Base-by-base conservation (phyloP, 2,113 vertebrate genomes). In the Penelope pileata region DNA sequence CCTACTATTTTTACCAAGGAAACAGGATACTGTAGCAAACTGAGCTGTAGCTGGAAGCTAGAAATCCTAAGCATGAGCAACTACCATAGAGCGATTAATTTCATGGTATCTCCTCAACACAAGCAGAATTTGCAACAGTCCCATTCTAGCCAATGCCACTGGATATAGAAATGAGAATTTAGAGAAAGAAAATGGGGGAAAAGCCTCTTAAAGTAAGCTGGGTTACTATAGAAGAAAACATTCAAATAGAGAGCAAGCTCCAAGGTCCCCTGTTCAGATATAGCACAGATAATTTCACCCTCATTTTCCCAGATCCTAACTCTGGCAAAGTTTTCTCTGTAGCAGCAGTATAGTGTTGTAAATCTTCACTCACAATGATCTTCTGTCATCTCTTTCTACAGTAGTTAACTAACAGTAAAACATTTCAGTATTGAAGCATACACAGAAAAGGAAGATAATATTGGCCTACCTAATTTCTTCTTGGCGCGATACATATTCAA, bases 221-320 rank as follows among this genome's bases (percentile, higher is more conserved):
- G 22, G 4, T 6, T 54, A 16, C 66, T 70, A 29, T 0, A 79
- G 30, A 82, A n/a, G 48, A 79, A 64, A 42, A 43, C 27, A 34
- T 59, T 78, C 3, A 3, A 23, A 75, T 2, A 64, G 13, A 66
- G 36, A 32, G 30, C 0, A 1, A 26, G 40, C 2, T 10, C 22
- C 38, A 36, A 51, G 26, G 22, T 45, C 11, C 7, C 10, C n/a
- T 72, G 6, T 47, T 85, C 63, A 90, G 43, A 48, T 47, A 81
- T 1, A 68, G 16, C 73, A 54, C 14, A 34, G 42, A 18, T 63
- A 12, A 51, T 23, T 84, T 85, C 43, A 83, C 16, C 17, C 19
- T 75, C 1, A 45, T 67, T 66, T 58, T 59, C 36, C 48, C 51
- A 77, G 51, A 68, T 12, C 51, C 12, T 54, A 43, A 59, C 74